Percentiles rank a stretch among this genome's conserved stretches.
Evolutionary conservation across 2,888 invertebrate species (phyloP).

Genomic region (Seira musarum): DNA sequence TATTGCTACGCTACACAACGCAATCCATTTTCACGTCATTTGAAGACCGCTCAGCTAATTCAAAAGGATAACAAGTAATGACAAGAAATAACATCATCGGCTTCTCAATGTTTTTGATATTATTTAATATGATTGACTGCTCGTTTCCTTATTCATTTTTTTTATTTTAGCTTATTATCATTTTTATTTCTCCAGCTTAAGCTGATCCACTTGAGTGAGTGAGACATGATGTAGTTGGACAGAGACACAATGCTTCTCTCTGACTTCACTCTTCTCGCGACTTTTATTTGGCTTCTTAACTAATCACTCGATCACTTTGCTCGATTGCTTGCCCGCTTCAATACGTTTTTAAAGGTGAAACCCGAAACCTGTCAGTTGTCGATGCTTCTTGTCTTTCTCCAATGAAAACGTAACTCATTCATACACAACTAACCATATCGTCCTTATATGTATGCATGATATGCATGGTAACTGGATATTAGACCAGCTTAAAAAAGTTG

Average conservation of each 20-base stretch:
- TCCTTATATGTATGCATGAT: no score
- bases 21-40: background rate
- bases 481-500: no score
- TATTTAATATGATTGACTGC: background rate
- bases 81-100: background rate
- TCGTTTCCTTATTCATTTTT: background rate
- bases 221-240: no score
- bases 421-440: no score
- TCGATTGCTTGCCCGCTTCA: slow-evolving; percentile 57
- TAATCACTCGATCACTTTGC: slow-evolving; percentile 65
- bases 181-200: background rate
- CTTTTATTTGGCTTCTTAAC: slow-evolving; percentile 56
- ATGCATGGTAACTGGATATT: no score
- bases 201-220: slow-evolving; percentile 11
- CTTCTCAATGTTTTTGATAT: background rate
- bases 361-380: slow-evolving; percentile 59
- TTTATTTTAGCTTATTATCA: slow-evolving; percentile 3
- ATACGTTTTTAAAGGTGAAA: slow-evolving; percentile 53
- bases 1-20: no score
- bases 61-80: background rate
- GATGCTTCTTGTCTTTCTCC: slow-evolving; percentile 8
- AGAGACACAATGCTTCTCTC: background rate
- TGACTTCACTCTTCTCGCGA: slow-evolving; percentile 10
- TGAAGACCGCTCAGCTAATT: no score
- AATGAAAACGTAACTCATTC: slow-evolving; percentile 30